These are phyloP conservation scores for Schizopygopsis malacanthus DNA, from an alignment of 2,797 vertebrate species.

Conservation along the genomic window DNA sequence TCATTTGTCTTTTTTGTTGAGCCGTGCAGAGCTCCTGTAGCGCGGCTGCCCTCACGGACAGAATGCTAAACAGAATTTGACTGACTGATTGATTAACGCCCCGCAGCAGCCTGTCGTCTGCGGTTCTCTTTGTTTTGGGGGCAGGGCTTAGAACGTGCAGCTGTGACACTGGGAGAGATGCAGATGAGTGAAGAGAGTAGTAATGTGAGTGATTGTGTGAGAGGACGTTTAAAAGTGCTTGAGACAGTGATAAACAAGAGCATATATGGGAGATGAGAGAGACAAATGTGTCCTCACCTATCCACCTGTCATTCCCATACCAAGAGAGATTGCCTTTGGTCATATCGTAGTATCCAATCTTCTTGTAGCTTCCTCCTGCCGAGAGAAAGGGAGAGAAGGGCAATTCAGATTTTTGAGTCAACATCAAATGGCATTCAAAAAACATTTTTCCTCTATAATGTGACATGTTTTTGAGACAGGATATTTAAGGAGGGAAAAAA, in stretches of 20 bases:
- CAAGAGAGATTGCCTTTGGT: constrained; percentile 95
- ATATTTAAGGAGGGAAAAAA: neutral
- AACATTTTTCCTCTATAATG: neutral
- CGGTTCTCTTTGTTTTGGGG: constrained; percentile 9
- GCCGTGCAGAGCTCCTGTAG: constrained; percentile 37
- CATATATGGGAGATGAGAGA: constrained; percentile 47
- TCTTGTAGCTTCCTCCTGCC: constrained; percentile 92
- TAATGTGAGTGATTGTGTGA: constrained; percentile 29
- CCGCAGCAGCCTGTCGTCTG: constrained; percentile 37
- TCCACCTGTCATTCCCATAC: constrained; percentile 94
- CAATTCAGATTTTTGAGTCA: constrained; percentile 2
- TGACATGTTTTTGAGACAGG: constrained; percentile 5
- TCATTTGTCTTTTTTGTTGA: constrained; percentile 54
- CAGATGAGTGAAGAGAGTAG: constrained; percentile 36
- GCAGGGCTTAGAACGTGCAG: neutral
- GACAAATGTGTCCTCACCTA: constrained; percentile 80
- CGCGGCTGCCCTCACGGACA: constrained; percentile 48
- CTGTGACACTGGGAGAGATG: constrained; percentile 28
- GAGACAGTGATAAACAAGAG: constrained; percentile 55
- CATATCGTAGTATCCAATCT: constrained; percentile 97
- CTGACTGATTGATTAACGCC: constrained; percentile 66
- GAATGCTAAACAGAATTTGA: constrained; percentile 64
- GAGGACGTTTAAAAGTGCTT: constrained; percentile 26
- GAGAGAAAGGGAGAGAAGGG: constrained; percentile 4
- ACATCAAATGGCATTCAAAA: neutral